Conservation (phyloP, 2,888 invertebrate species). For the Phytoseiulus persimilis region DNA sequence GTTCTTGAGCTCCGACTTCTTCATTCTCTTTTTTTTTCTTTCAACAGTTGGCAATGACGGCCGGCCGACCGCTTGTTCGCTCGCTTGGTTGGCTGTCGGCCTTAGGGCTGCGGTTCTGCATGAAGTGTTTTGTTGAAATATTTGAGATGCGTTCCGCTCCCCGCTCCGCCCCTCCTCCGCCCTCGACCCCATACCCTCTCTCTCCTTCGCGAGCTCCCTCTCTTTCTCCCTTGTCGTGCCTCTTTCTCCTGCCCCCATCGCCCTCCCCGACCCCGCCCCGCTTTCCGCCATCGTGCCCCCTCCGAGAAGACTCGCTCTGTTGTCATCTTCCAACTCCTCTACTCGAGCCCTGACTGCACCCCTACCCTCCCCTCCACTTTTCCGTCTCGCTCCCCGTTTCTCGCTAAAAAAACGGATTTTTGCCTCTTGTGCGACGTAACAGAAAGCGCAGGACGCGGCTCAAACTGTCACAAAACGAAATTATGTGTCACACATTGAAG, state of each 20-base stretch:
- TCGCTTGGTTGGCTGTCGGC: background rate
- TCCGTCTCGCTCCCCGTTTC: background rate
- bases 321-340: background rate
- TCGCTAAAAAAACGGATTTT: background rate
- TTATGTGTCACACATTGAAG: background rate
- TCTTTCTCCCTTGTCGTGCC: background rate
- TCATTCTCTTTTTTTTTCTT: background rate
- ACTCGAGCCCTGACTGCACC: background rate
- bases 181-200: background rate
- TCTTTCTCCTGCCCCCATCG: background rate
- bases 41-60: background rate
- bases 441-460: background rate
- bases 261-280: background rate
- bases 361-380: background rate
- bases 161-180: background rate
- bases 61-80: background rate
- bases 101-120: background rate
- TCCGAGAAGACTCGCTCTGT: background rate
- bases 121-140: background rate
- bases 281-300: no score
- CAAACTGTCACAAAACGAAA: constrained; percentile 5
- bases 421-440: background rate
- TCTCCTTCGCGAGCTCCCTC: background rate
- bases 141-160: background rate
- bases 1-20: background rate